A percentile compares a stretch with the other conserved stretches of the same genome.
phyloP scores from a whole-genome alignment of 2,797 vertebrate genomes.

The Cyprinodon diabolis region DNA sequence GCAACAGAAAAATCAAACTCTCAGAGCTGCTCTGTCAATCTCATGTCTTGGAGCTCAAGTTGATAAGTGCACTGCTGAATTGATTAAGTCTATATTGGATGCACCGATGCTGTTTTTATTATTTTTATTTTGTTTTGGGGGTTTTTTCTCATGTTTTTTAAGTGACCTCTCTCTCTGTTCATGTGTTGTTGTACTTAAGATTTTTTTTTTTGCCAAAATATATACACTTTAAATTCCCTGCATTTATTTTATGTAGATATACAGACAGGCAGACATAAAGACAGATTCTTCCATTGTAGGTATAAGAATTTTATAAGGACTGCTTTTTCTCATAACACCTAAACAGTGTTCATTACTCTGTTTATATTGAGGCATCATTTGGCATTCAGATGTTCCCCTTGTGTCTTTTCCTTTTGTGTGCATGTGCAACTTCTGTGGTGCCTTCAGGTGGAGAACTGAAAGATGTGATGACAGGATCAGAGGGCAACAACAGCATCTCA shows the following conservation, averaged over 20 bases:
- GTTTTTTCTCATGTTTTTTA: constrained; percentile 19
- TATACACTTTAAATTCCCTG: background rate
- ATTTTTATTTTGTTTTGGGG: constrained; percentile 1
- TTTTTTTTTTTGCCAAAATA: background rate
- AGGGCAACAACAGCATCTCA: constrained; percentile 90
- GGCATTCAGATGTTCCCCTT: constrained; percentile 16
- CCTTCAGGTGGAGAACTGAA: constrained; percentile 84
- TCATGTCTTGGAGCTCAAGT: constrained; percentile 76
- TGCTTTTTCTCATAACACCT: background rate
- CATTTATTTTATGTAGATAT: no score
- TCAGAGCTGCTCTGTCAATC: constrained; percentile 80
- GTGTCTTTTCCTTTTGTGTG: constrained; percentile 9
- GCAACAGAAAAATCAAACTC: constrained; percentile 82
- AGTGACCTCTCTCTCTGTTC: constrained; percentile 14
- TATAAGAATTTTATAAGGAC: no score
- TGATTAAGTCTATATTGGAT: constrained; percentile 78
- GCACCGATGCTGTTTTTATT: constrained; percentile 54
- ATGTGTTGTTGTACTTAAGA: background rate
- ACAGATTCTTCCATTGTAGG: no score
- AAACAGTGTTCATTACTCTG: background rate
- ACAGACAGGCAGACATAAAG: no score
- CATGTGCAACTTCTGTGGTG: constrained; percentile 2
- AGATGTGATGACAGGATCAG: constrained; percentile 90
- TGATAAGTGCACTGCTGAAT: constrained; percentile 79
- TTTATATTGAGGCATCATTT: background rate